Evolutionary conservation across 2,888 invertebrate species (phyloP), one percentile per base, ranked within the genome.

Genomic region (Xanthia icteritia): DNA sequence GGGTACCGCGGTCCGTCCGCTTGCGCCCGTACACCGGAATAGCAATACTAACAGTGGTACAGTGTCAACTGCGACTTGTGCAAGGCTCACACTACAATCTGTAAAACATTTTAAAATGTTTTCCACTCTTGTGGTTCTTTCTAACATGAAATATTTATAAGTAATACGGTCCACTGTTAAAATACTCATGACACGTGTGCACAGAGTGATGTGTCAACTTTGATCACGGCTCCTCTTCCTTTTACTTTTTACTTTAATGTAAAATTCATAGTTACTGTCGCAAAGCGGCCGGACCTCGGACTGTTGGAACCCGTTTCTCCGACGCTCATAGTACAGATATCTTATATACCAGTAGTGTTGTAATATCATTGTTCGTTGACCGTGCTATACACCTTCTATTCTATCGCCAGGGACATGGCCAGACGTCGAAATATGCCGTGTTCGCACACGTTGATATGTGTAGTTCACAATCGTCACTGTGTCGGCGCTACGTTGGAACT

Each of bases 141-240:
- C 20, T 69, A 65, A 69, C 51, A 65, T 76, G 17, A 67, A 68
- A 82, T 80, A 82, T 61, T 69, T 83, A 13, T 63, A 72, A 79
- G 31, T 31, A 31, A 31, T 31, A 31, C 31, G 2, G 31, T 45
- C 45, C 48, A 68, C 63, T 78, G 71, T 63, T 77, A 56, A 72
- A 84, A 82, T 84, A 82, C 84, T 82, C 81, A 84, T 79, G 60
- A 61, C 48, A 69, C 56, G 42, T 31, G 60, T 67, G 23, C 54
- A 67, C 58, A 39, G 31, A n/a, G 39, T 81, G 45, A 63, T 64
- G 60, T 80, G 81, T 73, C 65, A 54, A 69, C 42, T 69, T 68
- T 61, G 51, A 51, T 72, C 51, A 72, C 36, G 27, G 51, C 36
- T 54, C 36, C 54, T 67, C 61, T 76, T 54, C 56, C 51, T 42